A percentile compares a stretch with the other conserved stretches of the same genome.
Conservation (phyloP, 1,140 invertebrate genomes). For the Trinorchestia longiramus region DNA sequence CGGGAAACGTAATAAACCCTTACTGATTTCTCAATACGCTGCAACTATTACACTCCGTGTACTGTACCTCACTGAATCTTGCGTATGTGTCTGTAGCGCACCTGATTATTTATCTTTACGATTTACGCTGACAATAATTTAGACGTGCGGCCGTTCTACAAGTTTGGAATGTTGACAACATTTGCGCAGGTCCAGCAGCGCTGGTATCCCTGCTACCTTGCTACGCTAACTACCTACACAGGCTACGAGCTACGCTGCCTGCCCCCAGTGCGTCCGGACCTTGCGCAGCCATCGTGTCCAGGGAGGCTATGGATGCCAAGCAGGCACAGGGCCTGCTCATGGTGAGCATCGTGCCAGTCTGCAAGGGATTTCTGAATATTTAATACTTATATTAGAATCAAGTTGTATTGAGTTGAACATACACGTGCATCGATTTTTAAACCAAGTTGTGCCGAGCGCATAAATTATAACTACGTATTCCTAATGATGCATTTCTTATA, state of each 20-base stretch:
- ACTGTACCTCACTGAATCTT: background rate
- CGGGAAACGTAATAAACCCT: background rate
- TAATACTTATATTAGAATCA: too few species aligned
- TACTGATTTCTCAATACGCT: background rate
- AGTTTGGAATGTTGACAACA: background rate
- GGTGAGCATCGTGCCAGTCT: too few species aligned
- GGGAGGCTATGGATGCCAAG: slow-evolving; percentile 35
- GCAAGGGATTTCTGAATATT: too few species aligned
- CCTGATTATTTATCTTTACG: too few species aligned
- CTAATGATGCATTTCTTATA: too few species aligned
- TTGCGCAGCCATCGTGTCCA: background rate
- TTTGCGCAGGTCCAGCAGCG: background rate
- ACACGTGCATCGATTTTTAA: too few species aligned
- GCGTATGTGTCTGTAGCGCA: too few species aligned
- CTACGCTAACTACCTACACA: slow-evolving; percentile 32
- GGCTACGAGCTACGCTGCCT: background rate
- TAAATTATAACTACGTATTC: too few species aligned
- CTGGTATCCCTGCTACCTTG: slow-evolving; percentile 3
- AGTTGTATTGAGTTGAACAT: too few species aligned
- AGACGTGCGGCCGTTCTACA: background rate
- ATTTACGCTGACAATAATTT: background rate
- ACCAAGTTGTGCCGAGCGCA: too few species aligned
- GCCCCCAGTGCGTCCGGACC: background rate
- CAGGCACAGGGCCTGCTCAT: slow-evolving; percentile 40
- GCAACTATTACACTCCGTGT: too few species aligned